Evolutionary conservation across 53 echinoderm and acorn worm species (phyloP).

Genomic region (Crossaster papposus): DNA sequence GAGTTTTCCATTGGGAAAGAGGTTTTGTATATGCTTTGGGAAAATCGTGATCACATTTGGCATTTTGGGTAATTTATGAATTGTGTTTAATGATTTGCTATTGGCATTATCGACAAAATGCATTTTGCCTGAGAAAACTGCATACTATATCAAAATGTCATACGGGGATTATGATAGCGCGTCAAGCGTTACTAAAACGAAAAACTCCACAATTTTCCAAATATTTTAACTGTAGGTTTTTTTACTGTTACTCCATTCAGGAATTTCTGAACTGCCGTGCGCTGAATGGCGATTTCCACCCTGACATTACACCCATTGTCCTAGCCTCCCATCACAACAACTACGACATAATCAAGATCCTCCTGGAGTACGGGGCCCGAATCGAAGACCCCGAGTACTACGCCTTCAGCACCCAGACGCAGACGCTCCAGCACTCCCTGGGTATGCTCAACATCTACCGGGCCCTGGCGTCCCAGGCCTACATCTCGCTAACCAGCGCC

Average conservation of each 20-base stretch:
- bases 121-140: too few species aligned
- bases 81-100: too few species aligned
- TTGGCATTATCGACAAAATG: too few species aligned
- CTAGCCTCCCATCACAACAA: conserved; percentile 99
- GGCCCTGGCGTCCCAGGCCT: conserved; percentile 96
- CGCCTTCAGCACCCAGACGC: conserved; percentile 93
- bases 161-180: too few species aligned
- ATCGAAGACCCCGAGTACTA: conserved; percentile 97
- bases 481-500: conserved; percentile 93
- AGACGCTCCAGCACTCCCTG: conserved; percentile 94
- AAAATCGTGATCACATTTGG: too few species aligned
- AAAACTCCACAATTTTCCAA: neutral
- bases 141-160: too few species aligned
- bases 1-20: too few species aligned
- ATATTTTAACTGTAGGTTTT: neutral
- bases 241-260: conserved; percentile 42
- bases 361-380: conserved; percentile 95
- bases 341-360: conserved; percentile 98
- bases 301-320: conserved; percentile 98
- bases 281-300: conserved; percentile 98
- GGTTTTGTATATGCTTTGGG: too few species aligned
- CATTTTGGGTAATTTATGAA: too few species aligned
- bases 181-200: neutral
- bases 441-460: conserved; percentile 96
- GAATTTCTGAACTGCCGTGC: conserved; percentile 93